These are phyloP conservation scores for Xyrauchen texanus DNA, from an alignment of 2,113 vertebrate species.

Conservation along the genomic window DNA sequence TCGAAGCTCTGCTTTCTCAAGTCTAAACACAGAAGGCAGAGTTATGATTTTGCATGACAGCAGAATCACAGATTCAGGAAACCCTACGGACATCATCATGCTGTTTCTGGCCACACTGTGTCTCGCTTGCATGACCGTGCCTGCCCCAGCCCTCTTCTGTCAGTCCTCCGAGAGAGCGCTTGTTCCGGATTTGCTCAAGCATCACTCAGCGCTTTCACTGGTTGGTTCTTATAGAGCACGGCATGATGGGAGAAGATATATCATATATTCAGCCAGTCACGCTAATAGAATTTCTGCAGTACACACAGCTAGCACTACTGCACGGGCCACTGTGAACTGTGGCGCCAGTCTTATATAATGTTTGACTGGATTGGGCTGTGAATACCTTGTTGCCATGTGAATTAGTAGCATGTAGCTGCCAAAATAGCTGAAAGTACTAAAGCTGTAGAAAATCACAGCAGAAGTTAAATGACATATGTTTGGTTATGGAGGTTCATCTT, in stretches of 20 bases:
- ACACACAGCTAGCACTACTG: background rate
- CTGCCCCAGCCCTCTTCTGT: background rate
- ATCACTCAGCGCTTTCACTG: slow-evolving; percentile 38
- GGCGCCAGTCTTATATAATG: slow-evolving; percentile 6
- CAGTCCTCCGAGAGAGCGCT: slow-evolving; percentile 1
- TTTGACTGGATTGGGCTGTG: background rate
- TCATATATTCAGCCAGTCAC: background rate
- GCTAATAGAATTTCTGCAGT: slow-evolving; percentile 3
- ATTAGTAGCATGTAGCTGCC: background rate
- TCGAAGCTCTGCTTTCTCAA: background rate
- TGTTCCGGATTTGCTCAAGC: slow-evolving; percentile 40
- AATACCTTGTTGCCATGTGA: background rate
- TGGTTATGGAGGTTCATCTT: too few species aligned
- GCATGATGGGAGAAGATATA: background rate
- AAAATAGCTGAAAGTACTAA: background rate
- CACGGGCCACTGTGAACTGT: background rate
- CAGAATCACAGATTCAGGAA: background rate
- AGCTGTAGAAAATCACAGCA: background rate
- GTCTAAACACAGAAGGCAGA: background rate
- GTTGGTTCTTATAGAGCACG: background rate
- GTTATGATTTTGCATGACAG: slow-evolving; percentile 16
- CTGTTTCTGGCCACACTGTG: background rate
- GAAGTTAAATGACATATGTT: background rate
- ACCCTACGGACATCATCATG: background rate
- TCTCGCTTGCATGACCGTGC: slow-evolving; percentile 17